Evolutionary conservation across 2,797 vertebrate species (phyloP).

Genomic region (Falco novaeseelandiae): DNA sequence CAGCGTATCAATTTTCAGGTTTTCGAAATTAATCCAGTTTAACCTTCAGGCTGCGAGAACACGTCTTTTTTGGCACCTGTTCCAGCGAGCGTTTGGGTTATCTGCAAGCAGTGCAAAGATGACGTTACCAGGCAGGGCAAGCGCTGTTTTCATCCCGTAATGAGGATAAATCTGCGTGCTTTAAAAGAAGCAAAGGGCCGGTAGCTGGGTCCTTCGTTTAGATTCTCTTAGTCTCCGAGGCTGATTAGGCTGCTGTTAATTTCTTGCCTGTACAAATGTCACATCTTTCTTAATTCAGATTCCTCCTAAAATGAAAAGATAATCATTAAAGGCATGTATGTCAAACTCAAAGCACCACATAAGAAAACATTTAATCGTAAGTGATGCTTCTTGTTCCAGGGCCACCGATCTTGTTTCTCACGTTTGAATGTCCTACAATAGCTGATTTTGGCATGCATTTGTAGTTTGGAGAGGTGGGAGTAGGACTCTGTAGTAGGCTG

Average conservation of each 20-base stretch:
- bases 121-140: background rate
- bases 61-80: background rate
- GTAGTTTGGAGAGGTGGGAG: background rate
- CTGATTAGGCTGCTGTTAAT: slow-evolving; percentile 12
- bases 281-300: background rate
- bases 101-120: background rate
- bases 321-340: background rate
- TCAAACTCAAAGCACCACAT: accelerated
- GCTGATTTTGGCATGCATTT: background rate
- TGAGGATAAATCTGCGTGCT: background rate
- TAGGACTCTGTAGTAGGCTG: background rate
- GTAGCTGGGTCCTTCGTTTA: background rate
- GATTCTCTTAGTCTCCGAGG: background rate
- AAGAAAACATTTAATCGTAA: background rate
- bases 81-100: background rate
- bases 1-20: background rate
- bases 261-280: background rate
- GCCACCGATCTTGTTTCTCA: background rate
- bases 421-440: background rate
- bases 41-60: slow-evolving; percentile 29
- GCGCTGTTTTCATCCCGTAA: background rate
- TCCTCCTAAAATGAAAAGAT: background rate
- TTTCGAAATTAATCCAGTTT: background rate
- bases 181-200: background rate
- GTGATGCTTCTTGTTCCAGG: background rate